phyloP scores from a whole-genome alignment of 2,888 invertebrate species.

The Apomyelois bistriatella region DNA sequence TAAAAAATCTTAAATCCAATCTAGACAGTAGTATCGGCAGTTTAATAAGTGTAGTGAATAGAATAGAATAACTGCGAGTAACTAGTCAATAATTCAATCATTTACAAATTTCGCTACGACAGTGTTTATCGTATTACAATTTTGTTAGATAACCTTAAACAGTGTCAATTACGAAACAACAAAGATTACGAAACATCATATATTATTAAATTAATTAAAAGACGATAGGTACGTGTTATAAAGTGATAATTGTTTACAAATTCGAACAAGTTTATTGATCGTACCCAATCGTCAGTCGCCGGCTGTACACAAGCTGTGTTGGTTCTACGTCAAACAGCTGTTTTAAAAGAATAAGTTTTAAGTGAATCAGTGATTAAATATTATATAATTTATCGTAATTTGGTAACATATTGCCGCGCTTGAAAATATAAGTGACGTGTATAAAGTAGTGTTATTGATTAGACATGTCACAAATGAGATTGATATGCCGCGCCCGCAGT shows the following conservation, averaged over 20 bases:
- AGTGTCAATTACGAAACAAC: constrained; percentile 15
- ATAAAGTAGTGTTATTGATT: constrained; percentile 53
- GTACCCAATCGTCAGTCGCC: background rate
- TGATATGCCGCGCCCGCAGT: constrained; percentile 53
- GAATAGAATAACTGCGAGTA: background rate
- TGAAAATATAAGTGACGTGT: constrained; percentile 24
- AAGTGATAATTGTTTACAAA: constrained; percentile 8
- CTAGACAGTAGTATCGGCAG: background rate
- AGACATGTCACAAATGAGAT: constrained; percentile 56
- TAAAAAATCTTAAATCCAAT: background rate
- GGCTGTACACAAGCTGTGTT: background rate
- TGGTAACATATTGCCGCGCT: background rate
- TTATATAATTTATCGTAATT: background rate
- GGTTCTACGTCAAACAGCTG: background rate
- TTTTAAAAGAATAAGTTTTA: background rate
- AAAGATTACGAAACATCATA: background rate
- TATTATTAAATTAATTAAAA: background rate
- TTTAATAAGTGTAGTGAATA: background rate
- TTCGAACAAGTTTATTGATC: constrained; percentile 2
- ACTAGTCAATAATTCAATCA: background rate
- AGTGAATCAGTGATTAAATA: background rate
- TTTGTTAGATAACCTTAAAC: constrained; percentile 6
- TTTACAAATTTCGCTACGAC: background rate
- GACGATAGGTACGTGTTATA: background rate
- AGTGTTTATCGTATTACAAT: background rate